phyloP scores from a whole-genome alignment of 2,113 vertebrate genomes.

The Lophotis ruficrista region DNA sequence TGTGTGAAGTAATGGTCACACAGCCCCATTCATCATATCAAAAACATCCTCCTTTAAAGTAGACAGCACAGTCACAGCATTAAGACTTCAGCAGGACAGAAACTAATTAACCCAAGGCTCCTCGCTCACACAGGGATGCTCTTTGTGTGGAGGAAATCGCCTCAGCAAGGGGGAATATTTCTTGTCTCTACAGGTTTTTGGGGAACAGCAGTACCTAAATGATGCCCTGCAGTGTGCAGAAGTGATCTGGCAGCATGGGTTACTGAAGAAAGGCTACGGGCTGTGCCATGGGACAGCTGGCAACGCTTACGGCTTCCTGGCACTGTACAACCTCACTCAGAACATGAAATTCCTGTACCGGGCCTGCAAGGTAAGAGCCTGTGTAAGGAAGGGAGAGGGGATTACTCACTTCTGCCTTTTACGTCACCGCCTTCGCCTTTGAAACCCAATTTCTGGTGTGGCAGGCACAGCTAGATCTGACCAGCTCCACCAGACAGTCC shows the following conservation, averaged over 20 bases:
- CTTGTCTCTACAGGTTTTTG: conserved; percentile 80
- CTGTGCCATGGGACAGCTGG: conserved; percentile 93
- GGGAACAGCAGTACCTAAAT: conserved; percentile 82
- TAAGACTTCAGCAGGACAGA: not conserved
- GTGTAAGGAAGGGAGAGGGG: not conserved
- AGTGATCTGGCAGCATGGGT: conserved; percentile 87
- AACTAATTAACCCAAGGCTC: not conserved
- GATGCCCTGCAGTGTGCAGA: conserved; percentile 89
- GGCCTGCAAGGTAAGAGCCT: conserved; percentile 89
- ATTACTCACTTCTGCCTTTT: not conserved
- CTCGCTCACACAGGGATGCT: not conserved
- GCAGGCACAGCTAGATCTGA: not conserved
- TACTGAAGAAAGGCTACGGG: conserved; percentile 95
- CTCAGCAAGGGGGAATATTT: not conserved
- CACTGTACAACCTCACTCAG: conserved; percentile 86
- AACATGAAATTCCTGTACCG: conserved; percentile 89
- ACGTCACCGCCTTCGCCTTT: not conserved
- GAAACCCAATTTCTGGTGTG: not conserved
- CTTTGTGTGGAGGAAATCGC: not conserved
- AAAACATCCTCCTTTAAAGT: not conserved
- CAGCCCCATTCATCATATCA: not conserved
- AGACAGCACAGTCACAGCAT: not conserved
- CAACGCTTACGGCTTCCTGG: conserved; percentile 91
- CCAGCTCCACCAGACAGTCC: not conserved
- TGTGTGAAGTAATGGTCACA: not conserved